Evolutionary conservation across 2,888 invertebrate genomes (phyloP).

Genomic region (Monopis laevigella): DNA sequence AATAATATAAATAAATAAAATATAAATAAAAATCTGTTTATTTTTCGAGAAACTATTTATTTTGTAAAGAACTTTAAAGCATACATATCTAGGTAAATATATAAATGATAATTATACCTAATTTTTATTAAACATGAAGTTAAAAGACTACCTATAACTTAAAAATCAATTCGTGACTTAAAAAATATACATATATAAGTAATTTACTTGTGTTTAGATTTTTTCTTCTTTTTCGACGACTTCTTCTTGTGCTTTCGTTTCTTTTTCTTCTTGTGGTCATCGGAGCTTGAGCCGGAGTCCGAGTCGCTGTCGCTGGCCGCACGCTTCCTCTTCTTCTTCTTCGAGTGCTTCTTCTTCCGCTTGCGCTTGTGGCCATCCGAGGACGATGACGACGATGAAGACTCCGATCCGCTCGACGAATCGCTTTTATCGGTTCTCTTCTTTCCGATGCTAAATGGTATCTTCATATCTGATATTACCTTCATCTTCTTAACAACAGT

Average conservation of each 20-base stretch:
- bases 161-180: background rate
- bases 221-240: constrained; percentile 77
- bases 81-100: no score
- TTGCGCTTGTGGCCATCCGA: constrained; percentile 67
- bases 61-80: no score
- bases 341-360: constrained; percentile 71
- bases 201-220: constrained; percentile 43
- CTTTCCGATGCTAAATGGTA: constrained; percentile 59
- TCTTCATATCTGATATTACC: constrained; percentile 37
- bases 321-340: constrained; percentile 69
- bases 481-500: constrained; percentile 40
- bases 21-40: no score
- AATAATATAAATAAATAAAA: no score
- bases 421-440: constrained; percentile 57
- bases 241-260: constrained; percentile 76
- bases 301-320: constrained; percentile 71
- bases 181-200: no score
- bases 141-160: no score
- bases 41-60: no score
- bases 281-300: constrained; percentile 73
- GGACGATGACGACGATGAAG: constrained; percentile 58
- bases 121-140: no score
- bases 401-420: constrained; percentile 53
- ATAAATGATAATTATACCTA: no score
- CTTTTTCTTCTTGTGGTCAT: constrained; percentile 73